Conservation (phyloP, 1,140 invertebrate genomes). For the Agrilus planipennis region DNA sequence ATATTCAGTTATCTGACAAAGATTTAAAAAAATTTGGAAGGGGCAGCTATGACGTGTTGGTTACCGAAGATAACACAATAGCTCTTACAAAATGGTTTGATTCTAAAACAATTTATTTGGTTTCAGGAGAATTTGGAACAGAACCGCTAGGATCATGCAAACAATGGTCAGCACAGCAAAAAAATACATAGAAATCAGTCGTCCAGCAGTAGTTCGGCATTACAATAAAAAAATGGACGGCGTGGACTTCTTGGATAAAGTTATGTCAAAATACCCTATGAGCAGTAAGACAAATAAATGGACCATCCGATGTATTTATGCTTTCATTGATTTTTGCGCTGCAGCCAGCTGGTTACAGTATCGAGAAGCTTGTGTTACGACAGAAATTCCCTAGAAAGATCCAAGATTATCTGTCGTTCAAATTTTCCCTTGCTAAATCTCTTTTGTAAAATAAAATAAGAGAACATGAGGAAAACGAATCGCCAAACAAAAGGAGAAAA, state of each 20-base stretch:
- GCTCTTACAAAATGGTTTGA: constrained; percentile 6
- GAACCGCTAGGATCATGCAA: not conserved
- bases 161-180: not conserved
- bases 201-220: constrained; percentile 8
- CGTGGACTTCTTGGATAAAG: constrained; percentile 25
- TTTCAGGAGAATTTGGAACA: not conserved
- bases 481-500: no score
- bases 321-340: constrained; percentile 14
- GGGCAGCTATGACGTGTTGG: constrained; percentile 8
- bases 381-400: no score
- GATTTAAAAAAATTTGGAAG: constrained; percentile 8
- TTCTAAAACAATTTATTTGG: not conserved
- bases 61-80: constrained; percentile 9
- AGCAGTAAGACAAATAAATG: constrained; percentile 6
- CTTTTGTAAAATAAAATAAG: no score
- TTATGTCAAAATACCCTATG: constrained; percentile 1
- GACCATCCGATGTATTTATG: constrained; percentile 9
- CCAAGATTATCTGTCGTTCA: no score
- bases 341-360: constrained; percentile 14
- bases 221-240: constrained; percentile 35
- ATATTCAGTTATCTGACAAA: constrained; percentile 8
- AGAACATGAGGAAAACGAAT: no score
- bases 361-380: constrained; percentile 2
- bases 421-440: no score
- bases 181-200: constrained; percentile 3